Base-by-base conservation (phyloP, 2,113 vertebrate species). In the Pomatostomus ruficeps region DNA sequence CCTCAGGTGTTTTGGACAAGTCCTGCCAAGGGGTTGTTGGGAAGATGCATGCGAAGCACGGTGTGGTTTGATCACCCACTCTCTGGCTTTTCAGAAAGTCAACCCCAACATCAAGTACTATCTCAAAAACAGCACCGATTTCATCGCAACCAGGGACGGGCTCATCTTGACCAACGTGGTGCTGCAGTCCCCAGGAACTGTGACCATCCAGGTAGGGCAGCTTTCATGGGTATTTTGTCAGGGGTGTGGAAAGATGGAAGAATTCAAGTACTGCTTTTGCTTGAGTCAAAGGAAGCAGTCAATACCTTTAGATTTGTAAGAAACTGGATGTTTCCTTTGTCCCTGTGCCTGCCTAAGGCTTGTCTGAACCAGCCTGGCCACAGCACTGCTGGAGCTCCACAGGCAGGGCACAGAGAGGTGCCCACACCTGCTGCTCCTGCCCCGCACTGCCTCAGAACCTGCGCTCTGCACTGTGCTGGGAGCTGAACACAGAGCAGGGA, bases 71-170 rank as follows among this genome's bases (percentile, higher is more conserved):
- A 90, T 77, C 67, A 31, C 26, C 38, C 21, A 2, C 29, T 63
- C 38, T 80, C 51, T 93, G 92, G 2, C n/a, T 93, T 94, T 95
- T 91, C 97, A 99, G 98, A 98, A 98, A 68, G 8, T 98, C 88
- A 99, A 99, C 95, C 98, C 98, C 54, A 97, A 98, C 46, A 89
- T 98, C 9, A 85, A 88, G 65, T 99, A 99, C 36, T 97, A 96
- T 90, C 97, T 99, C 58, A 97, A 98, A 91, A 98, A 98, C 97
- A 99, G 98, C 98, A 98, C 97, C 1, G 97, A 98, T 29, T 98
- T 99, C 92, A 98, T 92, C 0, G 95, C 98, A 65, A 98, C 98
- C 48, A 95, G 61, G 12, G 98, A 98, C 2, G 98, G 99, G 18
- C 97, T 98, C 55, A 96, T 99, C 92, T 87, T 98, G 86, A 97